Conservation (phyloP, 1,140 invertebrate genomes). For the Drosophila pachea region DNA sequence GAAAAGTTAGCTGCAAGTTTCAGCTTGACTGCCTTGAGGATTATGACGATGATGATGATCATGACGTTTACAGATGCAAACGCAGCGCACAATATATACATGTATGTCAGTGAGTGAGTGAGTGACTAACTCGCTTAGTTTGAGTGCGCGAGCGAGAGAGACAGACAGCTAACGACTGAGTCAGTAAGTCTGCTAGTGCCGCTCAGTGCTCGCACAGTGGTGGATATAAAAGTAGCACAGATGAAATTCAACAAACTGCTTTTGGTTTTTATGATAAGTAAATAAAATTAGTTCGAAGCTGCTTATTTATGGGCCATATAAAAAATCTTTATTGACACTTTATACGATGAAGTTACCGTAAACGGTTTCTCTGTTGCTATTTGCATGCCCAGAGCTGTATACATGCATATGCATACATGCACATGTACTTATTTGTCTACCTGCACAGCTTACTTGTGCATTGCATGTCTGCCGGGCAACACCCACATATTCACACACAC, state of each 20-base stretch:
- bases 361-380: background rate
- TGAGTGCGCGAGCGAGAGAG: constrained; percentile 14
- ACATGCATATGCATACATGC: background rate
- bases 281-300: no score
- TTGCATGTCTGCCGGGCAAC: constrained; percentile 28
- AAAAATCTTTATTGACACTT: no score
- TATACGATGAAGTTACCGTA: no score
- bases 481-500: constrained; percentile 5
- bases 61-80: constrained; percentile 21
- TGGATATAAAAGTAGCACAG: background rate
- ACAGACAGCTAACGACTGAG: background rate
- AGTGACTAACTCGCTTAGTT: constrained; percentile 2
- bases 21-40: constrained; percentile 56
- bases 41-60: constrained; percentile 16
- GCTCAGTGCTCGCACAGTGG: background rate
- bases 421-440: background rate
- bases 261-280: no score
- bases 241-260: background rate
- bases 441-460: constrained; percentile 16
- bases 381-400: background rate
- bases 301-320: no score
- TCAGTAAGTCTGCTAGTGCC: constrained; percentile 21
- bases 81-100: constrained; percentile 20
- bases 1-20: constrained; percentile 65
- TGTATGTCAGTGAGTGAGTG: constrained; percentile 12